phyloP scores from a whole-genome alignment of 2,113 vertebrate species.

The Lagopus muta region DNA sequence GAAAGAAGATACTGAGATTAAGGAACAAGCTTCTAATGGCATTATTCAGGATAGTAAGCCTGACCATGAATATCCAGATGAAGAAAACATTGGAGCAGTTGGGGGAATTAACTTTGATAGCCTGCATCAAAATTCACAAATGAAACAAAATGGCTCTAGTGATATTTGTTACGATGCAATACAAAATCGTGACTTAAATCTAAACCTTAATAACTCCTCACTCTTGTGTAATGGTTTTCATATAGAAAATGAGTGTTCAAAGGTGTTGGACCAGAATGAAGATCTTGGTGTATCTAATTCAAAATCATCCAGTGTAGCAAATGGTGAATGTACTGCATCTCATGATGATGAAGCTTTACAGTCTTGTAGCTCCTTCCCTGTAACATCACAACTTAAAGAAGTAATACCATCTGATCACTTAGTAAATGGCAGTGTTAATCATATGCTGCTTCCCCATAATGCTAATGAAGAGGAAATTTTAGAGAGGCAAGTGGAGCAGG shows the following conservation, averaged over 20 bases:
- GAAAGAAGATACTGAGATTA: constrained; percentile 72
- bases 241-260: constrained; percentile 68
- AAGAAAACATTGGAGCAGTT: constrained; percentile 87
- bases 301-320: constrained; percentile 68
- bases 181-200: constrained; percentile 61
- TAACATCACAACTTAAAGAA: constrained; percentile 76
- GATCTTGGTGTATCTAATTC: constrained; percentile 68
- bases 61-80: constrained; percentile 80
- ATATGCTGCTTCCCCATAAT: constrained; percentile 80
- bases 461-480: constrained; percentile 75
- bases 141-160: constrained; percentile 82
- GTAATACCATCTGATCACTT: constrained; percentile 77
- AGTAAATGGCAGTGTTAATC: constrained; percentile 83
- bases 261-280: constrained; percentile 63
- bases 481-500: constrained; percentile 81
- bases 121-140: constrained; percentile 71
- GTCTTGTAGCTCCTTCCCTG: constrained; percentile 78
- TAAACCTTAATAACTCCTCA: constrained; percentile 62
- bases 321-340: constrained; percentile 73
- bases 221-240: constrained; percentile 85
- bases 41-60: constrained; percentile 75
- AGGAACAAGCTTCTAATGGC: constrained; percentile 73
- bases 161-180: constrained; percentile 80
- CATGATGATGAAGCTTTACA: constrained; percentile 67
- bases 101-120: constrained; percentile 81